A percentile compares a stretch with the other conserved stretches of the same genome.
Conservation (phyloP, 2,113 vertebrate genomes). For the Triplophysa rosa region DNA sequence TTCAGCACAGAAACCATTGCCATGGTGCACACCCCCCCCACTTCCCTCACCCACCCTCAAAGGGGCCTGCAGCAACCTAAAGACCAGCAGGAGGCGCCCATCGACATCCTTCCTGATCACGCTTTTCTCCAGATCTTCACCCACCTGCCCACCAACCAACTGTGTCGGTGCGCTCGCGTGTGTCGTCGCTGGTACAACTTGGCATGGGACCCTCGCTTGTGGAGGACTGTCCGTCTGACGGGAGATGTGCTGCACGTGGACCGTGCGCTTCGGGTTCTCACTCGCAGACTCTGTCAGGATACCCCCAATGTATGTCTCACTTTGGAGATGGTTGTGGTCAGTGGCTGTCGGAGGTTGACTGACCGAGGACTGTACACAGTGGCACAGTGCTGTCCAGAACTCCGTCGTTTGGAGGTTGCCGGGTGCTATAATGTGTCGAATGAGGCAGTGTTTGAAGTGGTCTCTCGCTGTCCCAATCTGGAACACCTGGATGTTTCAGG, state of each 20-base stretch:
- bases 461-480: constrained; percentile 94
- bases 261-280: constrained; percentile 92
- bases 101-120: constrained; percentile 90
- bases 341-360: constrained; percentile 92
- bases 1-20: constrained; percentile 83
- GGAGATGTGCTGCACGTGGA: constrained; percentile 93
- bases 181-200: constrained; percentile 98
- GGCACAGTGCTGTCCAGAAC: constrained; percentile 94
- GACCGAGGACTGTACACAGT: constrained; percentile 94
- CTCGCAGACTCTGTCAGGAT: constrained; percentile 94
- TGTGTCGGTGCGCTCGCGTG: constrained; percentile 91
- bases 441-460: constrained; percentile 93
- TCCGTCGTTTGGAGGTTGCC: constrained; percentile 87
- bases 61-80: constrained; percentile 75
- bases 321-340: constrained; percentile 90
- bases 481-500: constrained; percentile 97
- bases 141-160: constrained; percentile 95
- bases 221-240: constrained; percentile 87
- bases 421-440: constrained; percentile 97
- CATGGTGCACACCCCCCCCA: constrained; percentile 80
- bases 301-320: constrained; percentile 97
- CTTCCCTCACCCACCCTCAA: constrained; percentile 79
- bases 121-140: constrained; percentile 88
- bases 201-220: constrained; percentile 94
- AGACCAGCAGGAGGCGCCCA: constrained; percentile 76